A percentile compares a stretch with the other conserved stretches of the same genome.
Evolutionary conservation across 2,797 vertebrate genomes (phyloP).

Genomic region (Anas capensis): DNA sequence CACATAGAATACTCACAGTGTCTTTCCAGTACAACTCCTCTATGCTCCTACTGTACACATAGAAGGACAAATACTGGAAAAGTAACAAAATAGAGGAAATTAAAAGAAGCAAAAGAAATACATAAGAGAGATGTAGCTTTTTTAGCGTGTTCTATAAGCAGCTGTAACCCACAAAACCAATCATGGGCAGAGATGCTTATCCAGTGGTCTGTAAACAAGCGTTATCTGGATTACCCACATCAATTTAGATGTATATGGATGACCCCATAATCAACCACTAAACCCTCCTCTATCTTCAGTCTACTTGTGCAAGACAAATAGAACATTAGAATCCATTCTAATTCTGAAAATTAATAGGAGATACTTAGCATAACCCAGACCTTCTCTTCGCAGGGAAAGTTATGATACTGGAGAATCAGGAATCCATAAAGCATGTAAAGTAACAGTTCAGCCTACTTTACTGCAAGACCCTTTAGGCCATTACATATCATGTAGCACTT

Average conservation of each 20-base stretch:
- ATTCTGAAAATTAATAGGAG: not conserved
- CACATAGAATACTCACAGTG: rapidly evolving
- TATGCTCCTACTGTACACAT: not conserved
- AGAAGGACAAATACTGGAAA: not conserved
- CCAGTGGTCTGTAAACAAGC: not conserved
- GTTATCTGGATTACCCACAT: not conserved
- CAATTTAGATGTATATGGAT: not conserved
- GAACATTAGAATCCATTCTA: not conserved
- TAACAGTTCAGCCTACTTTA: not conserved
- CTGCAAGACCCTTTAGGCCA: not conserved
- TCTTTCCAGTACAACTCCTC: not conserved
- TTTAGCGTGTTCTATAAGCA: not conserved
- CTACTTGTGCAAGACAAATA: not conserved
- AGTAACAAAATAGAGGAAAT: not conserved
- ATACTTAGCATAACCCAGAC: not conserved
- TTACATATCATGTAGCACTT: not conserved
- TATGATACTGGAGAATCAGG: not conserved
- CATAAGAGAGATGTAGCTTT: not conserved
- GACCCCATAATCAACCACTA: not conserved
- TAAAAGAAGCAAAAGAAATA: not conserved
- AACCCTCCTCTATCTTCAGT: not conserved
- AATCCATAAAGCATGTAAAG: not conserved
- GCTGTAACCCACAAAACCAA: not conserved
- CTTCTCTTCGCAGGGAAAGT: not conserved
- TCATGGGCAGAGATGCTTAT: not conserved